Evolutionary conservation across 64 coral and sea anemone genomes (phyloP).

Genomic region (Dendronephthya gigantea): DNA sequence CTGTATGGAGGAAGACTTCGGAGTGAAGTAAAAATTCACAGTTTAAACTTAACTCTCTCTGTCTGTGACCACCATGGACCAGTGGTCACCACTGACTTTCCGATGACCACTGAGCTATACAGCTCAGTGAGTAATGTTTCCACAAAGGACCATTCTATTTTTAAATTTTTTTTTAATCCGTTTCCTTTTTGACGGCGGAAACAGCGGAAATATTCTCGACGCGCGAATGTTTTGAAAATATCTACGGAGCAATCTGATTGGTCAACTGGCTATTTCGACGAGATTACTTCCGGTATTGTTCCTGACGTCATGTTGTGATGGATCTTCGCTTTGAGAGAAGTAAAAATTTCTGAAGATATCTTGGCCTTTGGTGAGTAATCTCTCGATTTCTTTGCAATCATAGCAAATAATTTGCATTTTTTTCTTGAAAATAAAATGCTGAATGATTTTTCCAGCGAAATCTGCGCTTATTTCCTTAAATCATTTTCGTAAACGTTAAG

Average conservation of each 20-base stretch:
- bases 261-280: no score
- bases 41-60: no score
- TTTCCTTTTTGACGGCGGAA: neutral
- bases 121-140: no score
- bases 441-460: neutral
- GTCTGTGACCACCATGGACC: no score
- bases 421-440: neutral
- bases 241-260: no score
- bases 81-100: no score
- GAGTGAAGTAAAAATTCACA: no score
- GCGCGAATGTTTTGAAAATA: no score
- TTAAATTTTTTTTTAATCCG: neutral
- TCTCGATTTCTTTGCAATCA: neutral
- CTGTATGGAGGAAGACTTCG: no score
- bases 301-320: neutral
- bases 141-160: no score
- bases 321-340: neutral
- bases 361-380: conserved; percentile 5
- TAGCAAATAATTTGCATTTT: neutral
- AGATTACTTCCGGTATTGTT: neutral
- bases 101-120: no score
- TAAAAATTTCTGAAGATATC: neutral
- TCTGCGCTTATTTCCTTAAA: neutral
- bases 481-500: neutral
- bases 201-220: no score